Conservation (phyloP, 1,140 invertebrate species). For the Brevipalpus yothersi region DNA sequence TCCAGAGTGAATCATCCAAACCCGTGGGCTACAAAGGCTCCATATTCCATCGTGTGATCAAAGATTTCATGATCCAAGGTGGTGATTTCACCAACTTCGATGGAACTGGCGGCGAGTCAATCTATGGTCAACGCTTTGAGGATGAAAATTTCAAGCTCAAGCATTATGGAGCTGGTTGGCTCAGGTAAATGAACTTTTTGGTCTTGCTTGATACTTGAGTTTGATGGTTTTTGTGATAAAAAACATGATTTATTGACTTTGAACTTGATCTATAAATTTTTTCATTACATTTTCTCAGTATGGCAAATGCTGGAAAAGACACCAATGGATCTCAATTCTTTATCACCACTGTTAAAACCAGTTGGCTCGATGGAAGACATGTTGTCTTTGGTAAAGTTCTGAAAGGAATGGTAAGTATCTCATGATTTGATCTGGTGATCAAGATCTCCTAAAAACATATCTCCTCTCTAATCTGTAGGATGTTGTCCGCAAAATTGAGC, state of each 20-base stretch:
- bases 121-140: constrained; percentile 71
- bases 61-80: constrained; percentile 70
- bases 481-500: constrained; percentile 27
- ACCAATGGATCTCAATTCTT: constrained; percentile 98
- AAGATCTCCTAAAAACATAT: not conserved
- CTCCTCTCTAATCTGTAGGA: constrained; percentile 22
- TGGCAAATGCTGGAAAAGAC: constrained; percentile 80
- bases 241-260: too few species aligned
- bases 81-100: constrained; percentile 87
- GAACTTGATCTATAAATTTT: too few species aligned
- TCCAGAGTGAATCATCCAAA: not conserved
- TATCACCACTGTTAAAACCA: constrained; percentile 66
- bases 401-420: constrained; percentile 42
- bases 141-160: constrained; percentile 83
- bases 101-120: constrained; percentile 46
- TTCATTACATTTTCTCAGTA: constrained; percentile 35
- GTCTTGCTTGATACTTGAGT: not conserved
- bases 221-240: not conserved
- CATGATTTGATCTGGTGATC: not conserved
- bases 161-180: constrained; percentile 47
- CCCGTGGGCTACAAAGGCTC: constrained; percentile 32
- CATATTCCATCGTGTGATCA: constrained; percentile 54
- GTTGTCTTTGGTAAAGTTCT: constrained; percentile 35
- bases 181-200: not conserved
- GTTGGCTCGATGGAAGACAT: constrained; percentile 67